Evolutionary conservation across 2,113 vertebrate genomes (phyloP).

Genomic region (Centropus unirufus): DNA sequence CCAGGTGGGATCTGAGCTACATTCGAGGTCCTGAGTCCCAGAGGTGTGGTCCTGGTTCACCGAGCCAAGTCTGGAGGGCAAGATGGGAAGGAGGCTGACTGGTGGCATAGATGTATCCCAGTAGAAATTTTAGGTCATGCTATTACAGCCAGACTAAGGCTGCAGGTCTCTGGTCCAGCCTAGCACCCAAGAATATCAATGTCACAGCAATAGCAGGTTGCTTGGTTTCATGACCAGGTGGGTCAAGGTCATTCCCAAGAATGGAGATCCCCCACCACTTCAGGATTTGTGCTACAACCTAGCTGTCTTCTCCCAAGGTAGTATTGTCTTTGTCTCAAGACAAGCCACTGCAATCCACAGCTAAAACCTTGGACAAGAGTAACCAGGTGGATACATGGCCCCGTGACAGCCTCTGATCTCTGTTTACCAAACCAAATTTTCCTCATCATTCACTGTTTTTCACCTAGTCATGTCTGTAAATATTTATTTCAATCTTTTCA

Average conservation of each 20-base stretch:
- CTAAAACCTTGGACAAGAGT: neutral
- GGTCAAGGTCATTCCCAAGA: accelerated
- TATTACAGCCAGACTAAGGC: neutral
- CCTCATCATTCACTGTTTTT: neutral
- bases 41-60: neutral
- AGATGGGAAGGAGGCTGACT: neutral
- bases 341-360: neutral
- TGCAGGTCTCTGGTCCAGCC: neutral
- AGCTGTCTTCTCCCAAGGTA: neutral
- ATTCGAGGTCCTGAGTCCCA: neutral
- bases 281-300: neutral
- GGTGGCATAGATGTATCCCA: neutral
- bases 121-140: neutral
- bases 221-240: no score
- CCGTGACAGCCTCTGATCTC: neutral
- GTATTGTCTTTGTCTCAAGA: neutral
- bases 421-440: neutral
- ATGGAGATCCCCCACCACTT: neutral
- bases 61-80: neutral
- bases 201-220: neutral
- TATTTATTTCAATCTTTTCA: neutral
- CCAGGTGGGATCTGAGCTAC: neutral
- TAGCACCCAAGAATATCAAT: neutral
- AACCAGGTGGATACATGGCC: accelerated
- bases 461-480: neutral